These are phyloP conservation scores for Eurytoma adleriae DNA, from an alignment of 2,888 invertebrate genomes.

Conservation along the genomic window DNA sequence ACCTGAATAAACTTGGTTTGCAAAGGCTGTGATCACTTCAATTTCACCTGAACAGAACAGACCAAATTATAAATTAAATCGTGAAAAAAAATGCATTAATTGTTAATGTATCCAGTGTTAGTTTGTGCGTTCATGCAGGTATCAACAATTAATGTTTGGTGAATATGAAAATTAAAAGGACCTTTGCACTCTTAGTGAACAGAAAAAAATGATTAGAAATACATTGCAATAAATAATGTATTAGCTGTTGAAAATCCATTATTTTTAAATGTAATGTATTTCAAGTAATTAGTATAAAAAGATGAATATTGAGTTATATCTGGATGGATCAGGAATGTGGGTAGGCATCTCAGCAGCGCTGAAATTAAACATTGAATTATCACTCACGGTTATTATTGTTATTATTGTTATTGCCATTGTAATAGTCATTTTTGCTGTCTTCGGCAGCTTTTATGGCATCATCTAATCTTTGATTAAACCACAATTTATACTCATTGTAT, in stretches of 20 bases:
- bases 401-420: constrained; percentile 58
- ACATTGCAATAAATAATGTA: too few relatives aligned
- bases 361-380: constrained; percentile 49
- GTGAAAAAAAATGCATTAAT: constrained; percentile 26
- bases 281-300: neutral
- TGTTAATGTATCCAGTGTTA: constrained; percentile 21
- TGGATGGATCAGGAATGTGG: constrained; percentile 26
- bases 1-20: constrained; percentile 75
- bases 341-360: constrained; percentile 37
- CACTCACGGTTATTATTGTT: constrained; percentile 68
- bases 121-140: neutral
- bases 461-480: constrained; percentile 90
- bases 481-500: constrained; percentile 84
- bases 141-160: constrained; percentile 12
- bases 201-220: too few relatives aligned
- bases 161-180: too few relatives aligned
- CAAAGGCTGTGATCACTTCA: constrained; percentile 73
- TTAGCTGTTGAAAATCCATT: too few relatives aligned
- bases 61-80: constrained; percentile 68
- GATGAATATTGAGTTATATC: constrained; percentile 13
- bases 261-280: neutral
- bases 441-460: constrained; percentile 91
- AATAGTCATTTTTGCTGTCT: constrained; percentile 56
- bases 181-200: too few relatives aligned
- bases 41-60: constrained; percentile 76